Conservation (phyloP, 2,113 vertebrate species). For the Rhea americana region DNA sequence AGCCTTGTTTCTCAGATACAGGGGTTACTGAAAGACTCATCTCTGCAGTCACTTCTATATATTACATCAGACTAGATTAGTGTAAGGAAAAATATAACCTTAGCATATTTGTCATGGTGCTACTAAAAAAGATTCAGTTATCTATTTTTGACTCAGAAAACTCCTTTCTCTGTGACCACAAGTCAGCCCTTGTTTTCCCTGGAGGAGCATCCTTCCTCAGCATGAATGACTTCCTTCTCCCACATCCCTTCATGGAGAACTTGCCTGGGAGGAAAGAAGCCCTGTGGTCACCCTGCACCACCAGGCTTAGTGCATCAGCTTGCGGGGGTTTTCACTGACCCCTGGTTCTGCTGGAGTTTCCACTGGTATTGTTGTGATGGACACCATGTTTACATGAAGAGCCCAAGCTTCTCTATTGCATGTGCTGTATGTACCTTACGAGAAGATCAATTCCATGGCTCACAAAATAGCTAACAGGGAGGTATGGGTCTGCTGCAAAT, state of each 20-base stretch:
- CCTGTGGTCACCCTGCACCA: neutral
- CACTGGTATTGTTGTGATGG: neutral
- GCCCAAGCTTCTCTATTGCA: accelerated
- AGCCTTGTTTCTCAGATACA: neutral
- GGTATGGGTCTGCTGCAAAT: neutral
- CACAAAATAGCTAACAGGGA: too few relatives aligned
- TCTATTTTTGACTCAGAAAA: neutral
- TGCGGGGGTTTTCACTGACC: neutral
- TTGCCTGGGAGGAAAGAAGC: accelerated
- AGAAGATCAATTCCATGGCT: accelerated
- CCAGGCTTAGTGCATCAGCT: neutral
- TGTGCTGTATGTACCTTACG: accelerated
- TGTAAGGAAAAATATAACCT: neutral
- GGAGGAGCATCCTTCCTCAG: neutral
- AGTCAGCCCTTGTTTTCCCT: too few relatives aligned
- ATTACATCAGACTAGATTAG: neutral
- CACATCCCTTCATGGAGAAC: neutral
- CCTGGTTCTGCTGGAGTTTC: neutral
- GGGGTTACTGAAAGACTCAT: neutral
- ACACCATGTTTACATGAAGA: neutral
- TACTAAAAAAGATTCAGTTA: neutral
- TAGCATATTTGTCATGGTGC: neutral
- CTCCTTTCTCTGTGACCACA: neutral
- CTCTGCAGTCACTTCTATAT: neutral
- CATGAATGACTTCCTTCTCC: neutral